A percentile compares a stretch with the other conserved stretches of the same genome.
Evolutionary conservation across 2,113 vertebrate genomes (phyloP).

Genomic region (Nycticorax nycticorax): DNA sequence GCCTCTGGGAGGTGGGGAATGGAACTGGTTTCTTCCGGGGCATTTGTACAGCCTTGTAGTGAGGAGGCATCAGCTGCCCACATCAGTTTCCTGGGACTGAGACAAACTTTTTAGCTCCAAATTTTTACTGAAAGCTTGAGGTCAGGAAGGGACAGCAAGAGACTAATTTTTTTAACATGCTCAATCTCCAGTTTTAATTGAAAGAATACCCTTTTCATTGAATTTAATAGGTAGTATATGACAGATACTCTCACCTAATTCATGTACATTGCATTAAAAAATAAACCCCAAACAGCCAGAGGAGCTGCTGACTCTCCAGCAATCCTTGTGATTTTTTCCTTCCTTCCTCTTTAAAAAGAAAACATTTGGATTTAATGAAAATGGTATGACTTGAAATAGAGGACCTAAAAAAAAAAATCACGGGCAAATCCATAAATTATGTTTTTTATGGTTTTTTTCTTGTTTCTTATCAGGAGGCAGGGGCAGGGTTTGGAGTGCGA

Average conservation of each 20-base stretch:
- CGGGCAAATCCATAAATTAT: neutral
- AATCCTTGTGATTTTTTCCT: neutral
- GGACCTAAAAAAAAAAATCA: neutral
- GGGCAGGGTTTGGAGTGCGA: neutral
- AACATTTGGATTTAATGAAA: neutral
- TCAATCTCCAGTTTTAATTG: neutral
- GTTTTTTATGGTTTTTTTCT: neutral
- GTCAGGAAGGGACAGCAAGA: neutral
- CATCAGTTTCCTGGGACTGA: neutral
- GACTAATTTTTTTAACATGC: neutral
- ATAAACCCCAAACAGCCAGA: neutral
- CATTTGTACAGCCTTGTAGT: neutral
- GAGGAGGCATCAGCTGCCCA: neutral
- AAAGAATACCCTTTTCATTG: neutral
- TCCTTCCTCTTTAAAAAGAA: neutral
- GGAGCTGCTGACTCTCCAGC: neutral
- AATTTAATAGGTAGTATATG: neutral
- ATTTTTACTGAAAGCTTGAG: neutral
- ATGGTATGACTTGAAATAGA: neutral
- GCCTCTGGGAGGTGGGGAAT: neutral
- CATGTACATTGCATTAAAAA: neutral
- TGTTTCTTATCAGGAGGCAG: neutral
- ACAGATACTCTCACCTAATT: neutral
- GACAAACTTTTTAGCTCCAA: neutral
- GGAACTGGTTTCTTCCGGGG: neutral